Conservation (phyloP, 1,140 invertebrate genomes). For the Pantala flavescens region DNA sequence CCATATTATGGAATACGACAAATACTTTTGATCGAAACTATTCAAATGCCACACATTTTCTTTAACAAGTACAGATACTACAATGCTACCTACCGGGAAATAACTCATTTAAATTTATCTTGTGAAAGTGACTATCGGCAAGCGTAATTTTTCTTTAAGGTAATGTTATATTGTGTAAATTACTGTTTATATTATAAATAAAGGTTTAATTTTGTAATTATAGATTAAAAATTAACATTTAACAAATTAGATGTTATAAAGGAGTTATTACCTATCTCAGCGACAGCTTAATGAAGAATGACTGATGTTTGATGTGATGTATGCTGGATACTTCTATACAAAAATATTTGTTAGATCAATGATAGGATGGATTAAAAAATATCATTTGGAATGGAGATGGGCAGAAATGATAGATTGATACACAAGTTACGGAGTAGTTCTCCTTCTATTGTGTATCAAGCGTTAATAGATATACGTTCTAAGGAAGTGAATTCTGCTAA, state of each 20-base stretch:
- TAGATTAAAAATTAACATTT: neutral
- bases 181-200: neutral
- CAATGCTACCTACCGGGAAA: too few relatives aligned
- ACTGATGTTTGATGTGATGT: too few relatives aligned
- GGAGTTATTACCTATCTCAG: neutral
- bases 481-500: constrained; percentile 6
- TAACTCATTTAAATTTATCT: too few relatives aligned
- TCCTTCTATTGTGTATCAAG: neutral
- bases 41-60: too few relatives aligned
- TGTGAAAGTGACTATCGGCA: neutral
- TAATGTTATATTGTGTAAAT: neutral
- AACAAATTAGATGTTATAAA: neutral
- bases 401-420: neutral
- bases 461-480: neutral
- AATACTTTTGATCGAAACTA: too few relatives aligned
- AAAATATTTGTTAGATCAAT: too few relatives aligned
- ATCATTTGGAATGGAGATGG: neutral
- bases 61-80: too few relatives aligned
- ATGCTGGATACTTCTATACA: too few relatives aligned
- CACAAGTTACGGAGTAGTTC: neutral
- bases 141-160: neutral
- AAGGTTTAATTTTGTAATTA: neutral
- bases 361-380: neutral
- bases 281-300: too few relatives aligned
- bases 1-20: neutral